Evolutionary conservation across 2,113 vertebrate genomes (phyloP).

Genomic region (Albula goreensis): DNA sequence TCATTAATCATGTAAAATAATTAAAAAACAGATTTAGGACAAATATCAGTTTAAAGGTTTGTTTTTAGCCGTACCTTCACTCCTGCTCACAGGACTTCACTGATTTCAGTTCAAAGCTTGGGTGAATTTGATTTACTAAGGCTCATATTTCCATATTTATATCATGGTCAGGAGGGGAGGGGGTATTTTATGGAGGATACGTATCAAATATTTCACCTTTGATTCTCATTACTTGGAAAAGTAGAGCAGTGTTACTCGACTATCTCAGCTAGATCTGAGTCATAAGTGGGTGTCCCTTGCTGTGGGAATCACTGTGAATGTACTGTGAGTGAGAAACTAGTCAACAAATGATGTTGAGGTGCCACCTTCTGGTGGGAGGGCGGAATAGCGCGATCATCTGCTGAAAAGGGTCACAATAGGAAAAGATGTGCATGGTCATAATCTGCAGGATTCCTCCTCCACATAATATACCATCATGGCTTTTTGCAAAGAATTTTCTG

Average conservation of each 20-base stretch:
- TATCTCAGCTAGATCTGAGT: background rate
- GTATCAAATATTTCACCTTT: background rate
- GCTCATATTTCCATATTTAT: no score
- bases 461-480: background rate
- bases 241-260: background rate
- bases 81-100: background rate
- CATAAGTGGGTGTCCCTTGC: background rate
- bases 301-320: background rate
- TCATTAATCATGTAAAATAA: background rate
- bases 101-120: background rate
- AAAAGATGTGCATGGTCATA: background rate
- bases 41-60: no score
- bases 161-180: no score
- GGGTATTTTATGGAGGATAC: background rate
- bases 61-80: background rate
- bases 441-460: background rate
- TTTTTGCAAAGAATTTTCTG: background rate
- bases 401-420: background rate
- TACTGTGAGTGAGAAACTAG: background rate
- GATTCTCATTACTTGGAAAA: background rate
- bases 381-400: background rate
- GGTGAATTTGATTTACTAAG: no score
- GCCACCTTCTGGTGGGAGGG: constrained; percentile 62
- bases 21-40: background rate
- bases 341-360: constrained; percentile 55